phyloP scores from a whole-genome alignment of 2,888 invertebrate genomes.

The Noctua janthe region DNA sequence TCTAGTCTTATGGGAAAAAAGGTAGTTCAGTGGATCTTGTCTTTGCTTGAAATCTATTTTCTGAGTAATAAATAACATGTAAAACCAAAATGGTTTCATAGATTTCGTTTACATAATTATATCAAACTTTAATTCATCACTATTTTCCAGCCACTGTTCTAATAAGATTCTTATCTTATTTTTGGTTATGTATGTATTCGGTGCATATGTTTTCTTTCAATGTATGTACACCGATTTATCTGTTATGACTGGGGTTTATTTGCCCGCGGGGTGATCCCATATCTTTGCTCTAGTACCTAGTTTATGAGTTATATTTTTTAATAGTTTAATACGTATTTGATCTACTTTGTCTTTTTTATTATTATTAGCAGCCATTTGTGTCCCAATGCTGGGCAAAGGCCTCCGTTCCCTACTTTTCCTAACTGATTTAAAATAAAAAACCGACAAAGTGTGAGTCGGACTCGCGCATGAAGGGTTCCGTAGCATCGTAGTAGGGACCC shows the following conservation, averaged over 20 bases:
- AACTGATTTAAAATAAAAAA: not conserved
- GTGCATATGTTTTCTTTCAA: not conserved
- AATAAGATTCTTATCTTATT: not conserved
- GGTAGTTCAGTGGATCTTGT: not conserved
- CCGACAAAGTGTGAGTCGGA: too few relatives aligned
- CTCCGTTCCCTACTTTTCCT: too few relatives aligned
- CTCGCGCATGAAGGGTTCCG: too few relatives aligned
- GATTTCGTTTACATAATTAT: not conserved
- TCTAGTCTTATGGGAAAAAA: constrained; percentile 12
- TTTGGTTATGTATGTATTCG: not conserved
- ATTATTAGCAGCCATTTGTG: too few relatives aligned
- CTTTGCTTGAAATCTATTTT: not conserved
- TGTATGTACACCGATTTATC: not conserved
- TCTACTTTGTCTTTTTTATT: too few relatives aligned
- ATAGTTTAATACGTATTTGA: not conserved
- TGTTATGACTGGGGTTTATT: not conserved
- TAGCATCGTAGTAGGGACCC: too few relatives aligned
- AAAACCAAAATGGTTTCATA: too few relatives aligned
- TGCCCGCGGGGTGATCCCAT: not conserved
- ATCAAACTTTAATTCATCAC: not conserved
- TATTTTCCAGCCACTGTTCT: not conserved
- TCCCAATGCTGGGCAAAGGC: too few relatives aligned
- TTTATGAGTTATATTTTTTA: not conserved
- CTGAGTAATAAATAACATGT: not conserved
- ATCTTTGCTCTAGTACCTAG: not conserved